Percentiles rank a stretch among this genome's conserved stretches.
Conservation (phyloP, 2,797 vertebrate species). For the Urosaurus nigricauda region DNA sequence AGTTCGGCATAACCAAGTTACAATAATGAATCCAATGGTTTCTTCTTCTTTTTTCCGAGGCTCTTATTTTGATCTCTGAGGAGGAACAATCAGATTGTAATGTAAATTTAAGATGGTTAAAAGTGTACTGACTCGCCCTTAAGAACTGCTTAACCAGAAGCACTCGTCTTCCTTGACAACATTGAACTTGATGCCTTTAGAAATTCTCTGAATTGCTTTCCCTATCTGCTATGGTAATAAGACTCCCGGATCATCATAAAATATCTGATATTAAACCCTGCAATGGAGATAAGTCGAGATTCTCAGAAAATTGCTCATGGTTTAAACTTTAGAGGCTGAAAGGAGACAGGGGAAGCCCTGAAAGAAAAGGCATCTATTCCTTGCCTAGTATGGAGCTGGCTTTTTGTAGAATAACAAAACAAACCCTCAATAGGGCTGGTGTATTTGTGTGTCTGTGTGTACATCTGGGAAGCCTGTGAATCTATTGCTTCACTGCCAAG, state of each 20-base stretch:
- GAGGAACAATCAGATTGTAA: not conserved
- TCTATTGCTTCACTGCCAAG: too few relatives aligned
- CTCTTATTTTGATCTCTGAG: not conserved
- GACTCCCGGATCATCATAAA: constrained; percentile 32
- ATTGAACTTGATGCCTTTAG: not conserved
- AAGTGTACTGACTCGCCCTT: not conserved
- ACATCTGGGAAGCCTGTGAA: too few relatives aligned
- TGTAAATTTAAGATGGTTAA: not conserved
- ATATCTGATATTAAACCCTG: not conserved
- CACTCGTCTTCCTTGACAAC: too few relatives aligned
- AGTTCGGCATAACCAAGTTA: not conserved
- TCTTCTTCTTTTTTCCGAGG: not conserved
- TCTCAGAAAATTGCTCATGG: not conserved
- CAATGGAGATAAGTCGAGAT: not conserved
- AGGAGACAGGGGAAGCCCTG: not conserved
- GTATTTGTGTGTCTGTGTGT: too few relatives aligned
- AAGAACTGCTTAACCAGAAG: not conserved
- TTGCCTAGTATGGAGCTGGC: not conserved
- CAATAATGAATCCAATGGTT: not conserved
- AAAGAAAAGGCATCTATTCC: constrained; percentile 15
- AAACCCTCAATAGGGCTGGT: too few relatives aligned
- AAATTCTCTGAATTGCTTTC: not conserved
- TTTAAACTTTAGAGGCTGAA: not conserved
- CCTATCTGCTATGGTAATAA: constrained; percentile 5
- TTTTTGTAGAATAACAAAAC: not conserved